These are phyloP conservation scores for Berghia stephanieae DNA, from an alignment of 1,140 invertebrate genomes.

Conservation along the genomic window DNA sequence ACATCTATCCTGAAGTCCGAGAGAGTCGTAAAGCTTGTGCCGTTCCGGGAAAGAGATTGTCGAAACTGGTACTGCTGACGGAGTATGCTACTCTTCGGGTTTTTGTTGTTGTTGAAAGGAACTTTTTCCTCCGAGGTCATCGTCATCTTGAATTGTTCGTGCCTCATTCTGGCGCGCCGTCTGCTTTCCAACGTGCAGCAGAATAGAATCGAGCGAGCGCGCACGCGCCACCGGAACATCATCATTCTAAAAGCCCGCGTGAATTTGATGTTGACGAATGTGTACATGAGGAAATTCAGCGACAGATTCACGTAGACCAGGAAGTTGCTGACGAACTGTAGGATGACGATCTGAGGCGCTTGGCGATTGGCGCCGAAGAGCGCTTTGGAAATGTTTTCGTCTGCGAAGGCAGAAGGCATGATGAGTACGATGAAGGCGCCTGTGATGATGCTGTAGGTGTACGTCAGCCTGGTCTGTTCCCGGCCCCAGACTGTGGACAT, in stretches of 20 bases:
- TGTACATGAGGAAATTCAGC: conserved; percentile 25
- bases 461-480: conserved; percentile 18
- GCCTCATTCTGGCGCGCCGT: too few relatives aligned
- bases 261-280: conserved; percentile 23
- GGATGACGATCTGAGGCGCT: background rate
- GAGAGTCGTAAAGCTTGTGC: too few relatives aligned
- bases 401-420: conserved; percentile 16
- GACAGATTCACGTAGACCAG: conserved; percentile 20
- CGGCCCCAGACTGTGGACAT: background rate
- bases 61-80: too few relatives aligned
- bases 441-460: background rate
- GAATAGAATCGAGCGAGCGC: too few relatives aligned
- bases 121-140: too few relatives aligned
- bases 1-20: too few relatives aligned
- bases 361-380: background rate
- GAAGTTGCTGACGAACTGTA: background rate
- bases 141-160: too few relatives aligned
- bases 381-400: background rate
- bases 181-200: too few relatives aligned
- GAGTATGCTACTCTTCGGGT: too few relatives aligned
- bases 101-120: too few relatives aligned
- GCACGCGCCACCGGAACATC: background rate
- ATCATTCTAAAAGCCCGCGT: background rate
- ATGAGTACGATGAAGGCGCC: conserved; percentile 3
- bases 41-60: too few relatives aligned